Percentiles rank a stretch among this genome's conserved stretches.
These are phyloP conservation scores for Drosophila parabipectinata DNA, from an alignment of 1,140 invertebrate species.

Conservation along the genomic window DNA sequence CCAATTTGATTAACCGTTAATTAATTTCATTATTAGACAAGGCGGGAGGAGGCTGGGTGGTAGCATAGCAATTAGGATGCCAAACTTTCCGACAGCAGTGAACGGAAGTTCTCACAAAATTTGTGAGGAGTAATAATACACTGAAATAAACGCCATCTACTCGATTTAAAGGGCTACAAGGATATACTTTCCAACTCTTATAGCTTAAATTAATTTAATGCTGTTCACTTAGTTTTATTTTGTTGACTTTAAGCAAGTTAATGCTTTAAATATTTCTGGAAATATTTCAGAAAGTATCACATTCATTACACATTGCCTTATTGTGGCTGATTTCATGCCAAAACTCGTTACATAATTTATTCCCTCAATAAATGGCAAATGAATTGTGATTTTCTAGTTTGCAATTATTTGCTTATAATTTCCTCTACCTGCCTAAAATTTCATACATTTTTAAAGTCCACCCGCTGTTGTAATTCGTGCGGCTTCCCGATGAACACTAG, in stretches of 20 bases:
- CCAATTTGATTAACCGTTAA: conserved; percentile 78
- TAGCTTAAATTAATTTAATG: no score
- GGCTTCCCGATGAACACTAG: conserved; percentile 32
- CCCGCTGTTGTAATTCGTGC: conserved; percentile 43
- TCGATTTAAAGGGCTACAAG: not conserved
- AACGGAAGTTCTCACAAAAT: conserved; percentile 71
- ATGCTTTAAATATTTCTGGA: not conserved
- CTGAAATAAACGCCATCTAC: not conserved
- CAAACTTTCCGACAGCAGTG: conserved; percentile 59
- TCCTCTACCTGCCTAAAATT: conserved; percentile 28
- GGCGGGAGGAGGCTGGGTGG: conserved; percentile 31
- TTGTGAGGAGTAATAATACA: conserved; percentile 25
- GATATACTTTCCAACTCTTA: no score
- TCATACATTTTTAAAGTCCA: conserved; percentile 41
- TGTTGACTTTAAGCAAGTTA: not conserved
- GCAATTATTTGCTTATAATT: conserved; percentile 51
- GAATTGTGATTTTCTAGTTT: conserved; percentile 34
- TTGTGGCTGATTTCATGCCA: conserved; percentile 22
- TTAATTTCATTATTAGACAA: conserved; percentile 79
- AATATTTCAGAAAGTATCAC: not conserved
- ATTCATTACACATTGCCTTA: not conserved
- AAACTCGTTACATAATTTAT: conserved; percentile 48
- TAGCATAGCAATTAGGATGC: conserved; percentile 43
- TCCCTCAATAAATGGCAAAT: conserved; percentile 39
- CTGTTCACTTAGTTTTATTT: no score